A percentile compares a stretch with the other conserved stretches of the same genome.
Conservation (phyloP, 2,888 invertebrate species). For the Tryphoninae sp. region DNA sequence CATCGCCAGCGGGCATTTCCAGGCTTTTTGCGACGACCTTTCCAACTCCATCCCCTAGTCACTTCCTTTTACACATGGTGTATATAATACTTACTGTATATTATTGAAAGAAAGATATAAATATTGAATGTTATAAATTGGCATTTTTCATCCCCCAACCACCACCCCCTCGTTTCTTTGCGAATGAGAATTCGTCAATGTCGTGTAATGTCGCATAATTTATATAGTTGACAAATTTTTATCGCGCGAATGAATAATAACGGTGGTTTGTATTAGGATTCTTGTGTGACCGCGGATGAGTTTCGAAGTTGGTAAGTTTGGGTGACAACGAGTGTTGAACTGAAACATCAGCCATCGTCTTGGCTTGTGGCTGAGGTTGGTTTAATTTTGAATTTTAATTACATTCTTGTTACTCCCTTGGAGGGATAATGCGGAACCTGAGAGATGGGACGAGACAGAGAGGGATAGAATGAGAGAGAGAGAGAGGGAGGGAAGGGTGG, state of each 20-base stretch:
- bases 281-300: not conserved
- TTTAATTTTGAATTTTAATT: conserved; percentile 50
- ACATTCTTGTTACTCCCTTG: conserved; percentile 45
- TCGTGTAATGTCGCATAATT: not conserved
- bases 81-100: not conserved
- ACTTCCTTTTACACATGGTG: not conserved
- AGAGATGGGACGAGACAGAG: not conserved
- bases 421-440: not conserved
- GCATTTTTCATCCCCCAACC: no score
- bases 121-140: not conserved
- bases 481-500: conserved; percentile 8
- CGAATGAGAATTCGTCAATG: no score
- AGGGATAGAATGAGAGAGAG: not conserved
- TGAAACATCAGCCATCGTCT: not conserved
- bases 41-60: not conserved
- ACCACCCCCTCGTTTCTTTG: no score
- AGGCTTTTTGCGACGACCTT: conserved; percentile 41
- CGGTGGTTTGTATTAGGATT: not conserved
- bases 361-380: not conserved
- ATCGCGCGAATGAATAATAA: conserved; percentile 28
- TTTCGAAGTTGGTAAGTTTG: not conserved
- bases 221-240: conserved; percentile 10
- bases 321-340: not conserved
- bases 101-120: not conserved
- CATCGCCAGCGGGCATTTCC: conserved; percentile 50